These are phyloP conservation scores for Ameiurus melas DNA, from an alignment of 2,113 vertebrate genomes.

Conservation along the genomic window DNA sequence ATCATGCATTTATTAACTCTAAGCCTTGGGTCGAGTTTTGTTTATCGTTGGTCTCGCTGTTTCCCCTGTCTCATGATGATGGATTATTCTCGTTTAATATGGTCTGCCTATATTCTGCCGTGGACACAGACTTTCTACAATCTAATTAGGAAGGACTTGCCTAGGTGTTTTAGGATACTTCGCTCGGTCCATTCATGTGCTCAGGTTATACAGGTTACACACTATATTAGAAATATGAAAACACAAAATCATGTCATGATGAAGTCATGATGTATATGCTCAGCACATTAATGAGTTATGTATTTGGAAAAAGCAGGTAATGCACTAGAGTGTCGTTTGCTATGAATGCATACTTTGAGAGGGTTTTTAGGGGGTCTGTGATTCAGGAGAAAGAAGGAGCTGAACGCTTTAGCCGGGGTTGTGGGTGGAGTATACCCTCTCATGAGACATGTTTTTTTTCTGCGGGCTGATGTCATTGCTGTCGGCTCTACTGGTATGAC, in stretches of 20 bases:
- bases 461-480: slow-evolving; percentile 66
- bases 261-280: slow-evolving; percentile 53
- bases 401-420: slow-evolving; percentile 55
- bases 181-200: background rate
- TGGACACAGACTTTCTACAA: too few relatives aligned
- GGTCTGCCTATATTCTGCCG: too few relatives aligned
- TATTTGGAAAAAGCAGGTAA: slow-evolving; percentile 69
- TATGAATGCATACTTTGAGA: slow-evolving; percentile 69
- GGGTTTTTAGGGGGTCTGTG: slow-evolving; percentile 59
- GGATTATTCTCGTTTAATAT: too few relatives aligned
- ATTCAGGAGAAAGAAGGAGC: slow-evolving; percentile 61
- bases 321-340: slow-evolving; percentile 56
- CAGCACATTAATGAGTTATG: slow-evolving; percentile 50
- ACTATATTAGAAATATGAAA: background rate
- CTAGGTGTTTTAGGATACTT: background rate
- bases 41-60: too few relatives aligned
- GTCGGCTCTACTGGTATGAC: slow-evolving; percentile 57
- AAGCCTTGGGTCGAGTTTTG: too few relatives aligned
- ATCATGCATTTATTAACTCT: background rate
- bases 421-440: slow-evolving; percentile 64
- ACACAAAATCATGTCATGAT: too few relatives aligned
- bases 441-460: slow-evolving; percentile 63
- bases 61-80: too few relatives aligned
- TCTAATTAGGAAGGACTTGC: background rate
- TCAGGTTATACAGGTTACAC: background rate